Evolutionary conservation across 2,888 invertebrate species (phyloP).

Genomic region (Seladonia tumulorum): DNA sequence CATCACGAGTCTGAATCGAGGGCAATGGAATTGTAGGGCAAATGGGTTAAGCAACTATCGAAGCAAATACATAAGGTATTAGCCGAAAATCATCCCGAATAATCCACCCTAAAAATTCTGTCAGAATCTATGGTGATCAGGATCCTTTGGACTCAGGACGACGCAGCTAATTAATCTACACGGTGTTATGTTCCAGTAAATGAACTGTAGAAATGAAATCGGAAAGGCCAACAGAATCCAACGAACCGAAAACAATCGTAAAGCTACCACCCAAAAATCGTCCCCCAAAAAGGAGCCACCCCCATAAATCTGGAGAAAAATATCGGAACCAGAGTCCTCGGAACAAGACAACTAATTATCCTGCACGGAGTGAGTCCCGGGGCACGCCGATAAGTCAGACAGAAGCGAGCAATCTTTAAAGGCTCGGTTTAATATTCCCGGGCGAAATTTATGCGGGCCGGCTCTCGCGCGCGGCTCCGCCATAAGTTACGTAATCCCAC

Average conservation of each 20-base stretch:
- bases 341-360: slow-evolving; percentile 48
- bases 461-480: slow-evolving; percentile 42
- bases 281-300: neutral
- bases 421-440: slow-evolving; percentile 59
- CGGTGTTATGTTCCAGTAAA: no score
- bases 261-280: neutral
- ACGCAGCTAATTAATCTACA: no score
- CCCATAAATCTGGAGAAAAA: slow-evolving; percentile 24
- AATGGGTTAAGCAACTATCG: no score
- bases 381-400: slow-evolving; percentile 31
- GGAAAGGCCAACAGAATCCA: neutral
- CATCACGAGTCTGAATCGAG: no score
- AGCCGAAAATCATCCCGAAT: no score
- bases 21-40: no score
- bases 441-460: slow-evolving; percentile 62
- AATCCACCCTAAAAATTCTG: no score
- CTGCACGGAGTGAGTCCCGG: slow-evolving; percentile 21
- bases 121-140: no score
- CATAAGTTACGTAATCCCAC: slow-evolving; percentile 63
- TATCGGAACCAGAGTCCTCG: neutral
- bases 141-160: no score
- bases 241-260: no score
- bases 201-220: no score
- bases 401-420: slow-evolving; percentile 51
- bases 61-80: no score